These are phyloP conservation scores for Phalera bucephala DNA, from an alignment of 2,888 invertebrate species.

Conservation along the genomic window DNA sequence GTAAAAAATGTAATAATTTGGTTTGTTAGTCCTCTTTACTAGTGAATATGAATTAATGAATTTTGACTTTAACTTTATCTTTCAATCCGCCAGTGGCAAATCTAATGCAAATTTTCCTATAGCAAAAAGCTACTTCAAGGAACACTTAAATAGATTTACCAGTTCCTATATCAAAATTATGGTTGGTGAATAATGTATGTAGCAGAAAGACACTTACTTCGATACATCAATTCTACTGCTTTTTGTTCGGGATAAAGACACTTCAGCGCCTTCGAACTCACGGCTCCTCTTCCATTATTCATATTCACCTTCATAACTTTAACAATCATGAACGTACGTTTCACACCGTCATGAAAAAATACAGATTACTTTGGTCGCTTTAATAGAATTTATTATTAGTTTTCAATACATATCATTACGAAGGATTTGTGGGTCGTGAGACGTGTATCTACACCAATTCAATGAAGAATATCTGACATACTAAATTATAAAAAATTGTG, in stretches of 20 bases:
- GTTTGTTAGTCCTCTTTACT: too few relatives aligned
- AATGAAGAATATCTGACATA: too few relatives aligned
- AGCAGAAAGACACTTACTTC: not conserved
- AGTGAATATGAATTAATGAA: too few relatives aligned
- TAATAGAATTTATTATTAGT: not conserved
- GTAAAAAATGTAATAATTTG: too few relatives aligned
- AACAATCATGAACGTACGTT: not conserved
- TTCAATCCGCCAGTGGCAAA: too few relatives aligned
- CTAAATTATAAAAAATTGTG: too few relatives aligned
- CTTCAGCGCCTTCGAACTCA: not conserved
- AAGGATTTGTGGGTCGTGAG: too few relatives aligned
- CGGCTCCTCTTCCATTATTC: not conserved
- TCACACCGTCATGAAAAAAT: not conserved
- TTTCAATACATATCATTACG: too few relatives aligned
- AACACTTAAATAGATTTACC: not conserved
- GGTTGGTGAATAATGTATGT: not conserved
- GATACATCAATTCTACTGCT: slow-evolving; percentile 1
- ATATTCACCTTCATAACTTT: not conserved
- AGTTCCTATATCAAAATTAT: not conserved
- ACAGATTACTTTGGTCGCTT: not conserved
- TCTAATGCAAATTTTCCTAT: too few relatives aligned
- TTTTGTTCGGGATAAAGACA: slow-evolving; percentile 1
- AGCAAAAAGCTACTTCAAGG: not conserved
- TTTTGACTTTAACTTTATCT: too few relatives aligned
- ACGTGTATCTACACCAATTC: too few relatives aligned